phyloP scores from a whole-genome alignment of 2,113 vertebrate genomes.

The Crotalus helleri region DNA sequence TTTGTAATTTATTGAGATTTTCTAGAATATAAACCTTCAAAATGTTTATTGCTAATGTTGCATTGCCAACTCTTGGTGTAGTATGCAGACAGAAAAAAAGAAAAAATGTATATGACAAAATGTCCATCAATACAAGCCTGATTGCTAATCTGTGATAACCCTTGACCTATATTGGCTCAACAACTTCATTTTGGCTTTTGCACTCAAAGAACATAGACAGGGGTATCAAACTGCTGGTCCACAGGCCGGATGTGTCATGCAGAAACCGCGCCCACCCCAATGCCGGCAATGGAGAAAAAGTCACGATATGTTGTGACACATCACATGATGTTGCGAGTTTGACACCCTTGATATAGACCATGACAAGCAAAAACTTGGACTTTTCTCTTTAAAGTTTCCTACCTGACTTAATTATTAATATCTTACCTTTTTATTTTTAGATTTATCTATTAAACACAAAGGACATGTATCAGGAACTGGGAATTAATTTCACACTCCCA shows the following conservation, averaged over 20 bases:
- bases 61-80: background rate
- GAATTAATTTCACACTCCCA: background rate
- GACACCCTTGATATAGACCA: too few relatives aligned
- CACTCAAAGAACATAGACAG: background rate
- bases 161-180: background rate
- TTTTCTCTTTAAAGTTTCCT: background rate
- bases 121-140: background rate
- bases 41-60: background rate
- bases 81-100: background rate
- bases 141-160: background rate
- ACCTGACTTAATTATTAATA: constrained; percentile 16
- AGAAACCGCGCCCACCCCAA: too few relatives aligned
- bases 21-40: background rate
- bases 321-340: too few relatives aligned
- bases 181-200: background rate
- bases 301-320: rapidly evolving
- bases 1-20: background rate
- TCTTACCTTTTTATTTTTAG: background rate
- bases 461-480: background rate
- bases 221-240: too few relatives aligned
- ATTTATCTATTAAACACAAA: background rate
- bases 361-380: background rate
- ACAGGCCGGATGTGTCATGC: too few relatives aligned
- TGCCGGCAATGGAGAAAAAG: too few relatives aligned
- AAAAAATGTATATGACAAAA: background rate